A percentile compares a stretch with the other conserved stretches of the same genome.
These are phyloP conservation scores for Turdus rufiventris DNA, from an alignment of 2,113 vertebrate genomes.

Conservation along the genomic window DNA sequence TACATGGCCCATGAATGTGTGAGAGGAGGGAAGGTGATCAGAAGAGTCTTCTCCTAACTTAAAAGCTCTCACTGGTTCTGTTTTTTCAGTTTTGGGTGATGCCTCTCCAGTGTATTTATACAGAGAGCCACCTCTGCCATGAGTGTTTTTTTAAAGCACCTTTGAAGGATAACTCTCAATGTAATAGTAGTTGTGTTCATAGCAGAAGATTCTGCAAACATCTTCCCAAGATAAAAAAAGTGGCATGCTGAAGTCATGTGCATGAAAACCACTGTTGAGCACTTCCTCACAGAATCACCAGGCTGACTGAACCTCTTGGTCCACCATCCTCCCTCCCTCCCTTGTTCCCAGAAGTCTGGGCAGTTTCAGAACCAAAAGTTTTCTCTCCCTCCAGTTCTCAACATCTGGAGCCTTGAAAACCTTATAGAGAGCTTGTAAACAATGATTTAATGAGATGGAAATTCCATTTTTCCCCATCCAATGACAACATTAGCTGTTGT, in stretches of 20 bases:
- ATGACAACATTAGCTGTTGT: conserved; percentile 31
- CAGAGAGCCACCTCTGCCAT: neutral
- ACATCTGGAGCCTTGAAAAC: neutral
- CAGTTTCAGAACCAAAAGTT: neutral
- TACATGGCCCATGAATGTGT: neutral
- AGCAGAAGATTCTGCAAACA: neutral
- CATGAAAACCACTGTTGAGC: neutral
- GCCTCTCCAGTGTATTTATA: neutral
- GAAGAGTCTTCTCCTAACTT: neutral
- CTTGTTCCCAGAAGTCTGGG: neutral
- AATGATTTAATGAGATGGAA: neutral
- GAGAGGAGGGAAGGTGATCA: neutral
- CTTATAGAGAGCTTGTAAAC: neutral
- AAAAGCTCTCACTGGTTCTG: neutral
- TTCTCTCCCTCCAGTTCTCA: neutral
- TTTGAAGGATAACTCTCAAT: neutral
- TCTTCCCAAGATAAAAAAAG: neutral
- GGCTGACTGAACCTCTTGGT: neutral
- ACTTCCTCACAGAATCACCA: neutral
- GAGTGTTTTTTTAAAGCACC: neutral
- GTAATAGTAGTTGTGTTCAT: neutral
- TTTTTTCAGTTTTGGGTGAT: neutral
- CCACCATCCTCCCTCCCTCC: neutral
- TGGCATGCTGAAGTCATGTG: neutral
- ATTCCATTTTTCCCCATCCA: conserved; percentile 8